Base-by-base conservation (phyloP, 92 coral and sea anemone genomes). In the Isaurus tuberculatus region DNA sequence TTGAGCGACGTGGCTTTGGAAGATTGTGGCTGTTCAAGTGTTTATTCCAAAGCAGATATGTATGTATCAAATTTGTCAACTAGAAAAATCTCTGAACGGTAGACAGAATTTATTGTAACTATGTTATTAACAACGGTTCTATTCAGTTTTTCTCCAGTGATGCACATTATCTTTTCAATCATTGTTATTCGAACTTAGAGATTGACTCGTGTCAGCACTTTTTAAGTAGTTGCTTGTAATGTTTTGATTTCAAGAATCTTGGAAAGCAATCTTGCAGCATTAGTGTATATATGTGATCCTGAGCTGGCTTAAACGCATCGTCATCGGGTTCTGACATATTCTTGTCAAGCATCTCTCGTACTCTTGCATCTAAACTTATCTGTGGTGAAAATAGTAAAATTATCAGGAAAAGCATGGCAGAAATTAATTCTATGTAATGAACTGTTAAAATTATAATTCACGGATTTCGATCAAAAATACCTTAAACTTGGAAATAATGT, bases 181-280 rank as follows among this genome's bases (percentile, higher is more conserved):
- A 5, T 3, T 55, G 63, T 55, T 26, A 22, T 1, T 26, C 23
- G 23, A 19, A 17, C 23, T 5, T 5, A 11, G 44, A 40, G 44
- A 8, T 5, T 29, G 28, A 51, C 8, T n/a, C 10, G 33, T 2
- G 64, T 85, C 79, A 86, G 70, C 83, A 86, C 36, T 55, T 67
- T 79, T 87, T 84, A 71, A 84, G 49, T 14, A 97, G 91, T 80
- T 97, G 98, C 82, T 92, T 94, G 87, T 92, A 97, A 20, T 90
- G 89, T 81, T 94, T 97, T 28, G 97, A 93, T 88, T 97, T 97
- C 11, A 97, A 73, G 57, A 97, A 97, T 60, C 99, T 71, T 30
- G 99, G 99, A 49, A 94, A 87, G 60, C 98, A 92, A 86, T 97
- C 99, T 55, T 94, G 91, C 75, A 92, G 88, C 99, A 97, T 97